Conservation (phyloP, 1,140 invertebrate genomes). For the Nebria ingens region DNA sequence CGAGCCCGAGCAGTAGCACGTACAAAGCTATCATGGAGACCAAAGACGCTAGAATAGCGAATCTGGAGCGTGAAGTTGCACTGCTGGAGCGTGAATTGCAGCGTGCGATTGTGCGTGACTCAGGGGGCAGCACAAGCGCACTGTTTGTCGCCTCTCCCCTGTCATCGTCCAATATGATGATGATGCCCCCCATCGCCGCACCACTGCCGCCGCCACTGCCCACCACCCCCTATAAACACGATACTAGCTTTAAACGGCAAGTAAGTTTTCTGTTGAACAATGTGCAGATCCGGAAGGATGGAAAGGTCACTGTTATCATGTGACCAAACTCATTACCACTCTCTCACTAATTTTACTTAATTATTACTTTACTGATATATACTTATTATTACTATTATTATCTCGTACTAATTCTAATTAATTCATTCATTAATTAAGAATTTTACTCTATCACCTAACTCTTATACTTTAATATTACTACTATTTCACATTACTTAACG, state of each 20-base stretch:
- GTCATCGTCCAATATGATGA: slow-evolving; percentile 19
- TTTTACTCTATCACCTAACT: too few relatives aligned
- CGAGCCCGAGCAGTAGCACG: slow-evolving; percentile 56
- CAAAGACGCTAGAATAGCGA: slow-evolving; percentile 75
- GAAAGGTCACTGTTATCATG: slow-evolving; percentile 31
- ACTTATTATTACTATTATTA: not conserved
- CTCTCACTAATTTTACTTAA: not conserved
- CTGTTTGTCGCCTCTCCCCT: slow-evolving; percentile 15
- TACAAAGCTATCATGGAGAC: slow-evolving; percentile 68
- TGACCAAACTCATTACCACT: not conserved
- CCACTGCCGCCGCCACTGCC: slow-evolving; percentile 36
- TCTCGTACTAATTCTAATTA: not conserved
- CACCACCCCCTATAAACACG: slow-evolving; percentile 50
- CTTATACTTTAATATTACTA: too few relatives aligned
- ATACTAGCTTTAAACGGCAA: slow-evolving; percentile 60
- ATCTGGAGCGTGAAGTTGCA: slow-evolving; percentile 70
- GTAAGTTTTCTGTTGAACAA: slow-evolving; percentile 72
- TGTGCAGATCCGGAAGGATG: slow-evolving; percentile 60
- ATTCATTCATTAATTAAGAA: too few relatives aligned
- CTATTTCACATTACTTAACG: too few relatives aligned
- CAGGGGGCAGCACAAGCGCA: slow-evolving; percentile 15
- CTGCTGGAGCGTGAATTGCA: slow-evolving; percentile 60
- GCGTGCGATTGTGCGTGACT: slow-evolving; percentile 35
- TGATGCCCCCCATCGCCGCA: slow-evolving; percentile 33
- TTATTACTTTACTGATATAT: not conserved